Evolutionary conservation across 2,888 invertebrate species (phyloP).

Genomic region (Erpobdella octoculata): DNA sequence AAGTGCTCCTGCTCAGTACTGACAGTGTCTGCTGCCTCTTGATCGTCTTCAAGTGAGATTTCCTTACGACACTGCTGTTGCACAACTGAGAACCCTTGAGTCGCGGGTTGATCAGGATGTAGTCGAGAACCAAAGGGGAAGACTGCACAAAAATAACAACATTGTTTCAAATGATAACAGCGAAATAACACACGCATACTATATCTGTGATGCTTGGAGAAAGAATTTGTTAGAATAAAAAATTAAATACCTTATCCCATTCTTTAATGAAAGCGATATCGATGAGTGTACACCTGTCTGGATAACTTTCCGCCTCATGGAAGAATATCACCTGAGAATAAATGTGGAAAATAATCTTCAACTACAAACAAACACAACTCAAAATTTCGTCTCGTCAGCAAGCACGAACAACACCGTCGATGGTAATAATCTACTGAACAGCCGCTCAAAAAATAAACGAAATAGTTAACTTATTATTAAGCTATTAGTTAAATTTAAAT

Average conservation of each 20-base stretch:
- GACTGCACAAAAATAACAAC: neutral
- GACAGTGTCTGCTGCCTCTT: neutral
- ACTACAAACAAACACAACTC: too few relatives aligned
- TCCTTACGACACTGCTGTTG: neutral
- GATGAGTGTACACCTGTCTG: conserved; percentile 6
- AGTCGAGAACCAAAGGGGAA: conserved; percentile 3
- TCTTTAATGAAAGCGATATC: conserved; percentile 23
- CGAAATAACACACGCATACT: neutral
- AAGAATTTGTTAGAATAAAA: neutral
- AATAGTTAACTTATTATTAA: too few relatives aligned
- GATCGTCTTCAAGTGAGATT: too few relatives aligned
- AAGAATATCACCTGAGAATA: neutral
- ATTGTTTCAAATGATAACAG: neutral
- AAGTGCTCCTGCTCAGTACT: neutral
- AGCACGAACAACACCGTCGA: too few relatives aligned
- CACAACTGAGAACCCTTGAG: neutral
- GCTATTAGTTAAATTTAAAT: too few relatives aligned
- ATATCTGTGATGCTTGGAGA: neutral
- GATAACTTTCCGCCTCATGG: neutral
- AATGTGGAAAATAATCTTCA: neutral
- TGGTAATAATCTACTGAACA: too few relatives aligned
- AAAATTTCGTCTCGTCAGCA: too few relatives aligned
- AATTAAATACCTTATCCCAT: conserved; percentile 25
- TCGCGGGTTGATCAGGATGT: conserved; percentile 11
- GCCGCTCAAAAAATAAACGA: too few relatives aligned